Evolutionary conservation across 2,797 vertebrate genomes (phyloP).

Genomic region (Buceros bicornis): DNA sequence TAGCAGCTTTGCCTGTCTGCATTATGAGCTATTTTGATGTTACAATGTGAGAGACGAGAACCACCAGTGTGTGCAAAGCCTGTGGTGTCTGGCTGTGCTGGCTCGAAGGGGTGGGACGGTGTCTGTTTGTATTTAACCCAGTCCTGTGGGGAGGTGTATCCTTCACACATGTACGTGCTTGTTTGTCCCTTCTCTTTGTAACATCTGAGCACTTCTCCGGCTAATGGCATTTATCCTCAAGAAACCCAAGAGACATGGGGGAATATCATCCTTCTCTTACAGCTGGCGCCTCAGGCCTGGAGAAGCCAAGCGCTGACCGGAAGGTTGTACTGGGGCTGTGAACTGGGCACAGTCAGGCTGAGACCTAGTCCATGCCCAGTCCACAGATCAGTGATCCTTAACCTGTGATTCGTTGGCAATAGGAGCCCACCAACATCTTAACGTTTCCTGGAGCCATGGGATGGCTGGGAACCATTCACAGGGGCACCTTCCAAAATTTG

Average conservation of each 20-base stretch:
- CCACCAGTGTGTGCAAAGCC: not conserved
- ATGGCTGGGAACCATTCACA: slow-evolving; percentile 8
- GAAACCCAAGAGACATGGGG: rapidly evolving
- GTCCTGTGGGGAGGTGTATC: not conserved
- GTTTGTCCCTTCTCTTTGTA: not conserved
- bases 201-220: not conserved
- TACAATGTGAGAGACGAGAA: not conserved
- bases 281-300: not conserved
- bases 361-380: not conserved
- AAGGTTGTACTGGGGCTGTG: not conserved
- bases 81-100: not conserved
- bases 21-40: not conserved
- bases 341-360: not conserved
- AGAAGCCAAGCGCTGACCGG: not conserved
- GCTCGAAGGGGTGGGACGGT: rapidly evolving
- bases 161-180: not conserved
- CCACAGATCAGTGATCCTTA: not conserved
- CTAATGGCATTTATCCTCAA: not conserved
- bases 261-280: not conserved
- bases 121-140: not conserved
- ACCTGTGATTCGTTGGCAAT: not conserved
- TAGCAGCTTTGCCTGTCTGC: slow-evolving; percentile 13
- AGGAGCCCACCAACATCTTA: not conserved
- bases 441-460: not conserved
- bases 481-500: slow-evolving; percentile 23